Evolutionary conservation across 2,888 invertebrate genomes (phyloP), one percentile per base, ranked within the genome.

Genomic region (Papilio elwesi): DNA sequence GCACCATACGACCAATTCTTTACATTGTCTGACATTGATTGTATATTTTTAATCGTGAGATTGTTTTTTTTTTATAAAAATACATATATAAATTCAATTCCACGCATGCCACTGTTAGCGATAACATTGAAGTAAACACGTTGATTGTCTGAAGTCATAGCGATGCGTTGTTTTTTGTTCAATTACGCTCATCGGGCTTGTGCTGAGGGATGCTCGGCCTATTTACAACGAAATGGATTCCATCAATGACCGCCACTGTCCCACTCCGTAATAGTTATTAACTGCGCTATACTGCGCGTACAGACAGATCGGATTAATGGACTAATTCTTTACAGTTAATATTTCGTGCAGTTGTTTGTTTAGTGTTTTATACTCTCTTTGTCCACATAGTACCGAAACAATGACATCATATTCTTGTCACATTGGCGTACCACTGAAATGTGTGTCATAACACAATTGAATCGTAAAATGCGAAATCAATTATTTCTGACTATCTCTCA

Each of bases 71-170:
- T 43, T 0, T 43, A 9, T 43, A 62, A 9, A 62, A 38, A 26
- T 26, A 16, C 12, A 12, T 55, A 36, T 26, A 36, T 4, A 43
- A 59, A 2, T 59, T 59, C 59, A 15, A 49, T 75, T 78, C 78
- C 71, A 79, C n/a, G 16, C 8, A 62, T 59, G 70, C 16, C 67
- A 15, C 66, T 77, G 75, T 77, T 74, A 76, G 52, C 53, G 13
- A 47, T 52, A 16, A 36, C 51, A 59, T 71, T 62, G 49, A 55
- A 69, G 69, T 52, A 70, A 75, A 77, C 75, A 76, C 75, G 77
- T 81, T 82, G 83, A 82, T 81, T 82, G 79, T 78, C 75, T 79
- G 81, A 81, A 82, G 81, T 83, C 82, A 80, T 85, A 81, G 74
- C 77, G 69, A 74, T 63, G 76, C 71, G 48, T 51, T 72, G 59